Percentiles rank a stretch among this genome's conserved stretches.
phyloP scores from a whole-genome alignment of 2,113 vertebrate genomes.

The Phycodurus eques region DNA sequence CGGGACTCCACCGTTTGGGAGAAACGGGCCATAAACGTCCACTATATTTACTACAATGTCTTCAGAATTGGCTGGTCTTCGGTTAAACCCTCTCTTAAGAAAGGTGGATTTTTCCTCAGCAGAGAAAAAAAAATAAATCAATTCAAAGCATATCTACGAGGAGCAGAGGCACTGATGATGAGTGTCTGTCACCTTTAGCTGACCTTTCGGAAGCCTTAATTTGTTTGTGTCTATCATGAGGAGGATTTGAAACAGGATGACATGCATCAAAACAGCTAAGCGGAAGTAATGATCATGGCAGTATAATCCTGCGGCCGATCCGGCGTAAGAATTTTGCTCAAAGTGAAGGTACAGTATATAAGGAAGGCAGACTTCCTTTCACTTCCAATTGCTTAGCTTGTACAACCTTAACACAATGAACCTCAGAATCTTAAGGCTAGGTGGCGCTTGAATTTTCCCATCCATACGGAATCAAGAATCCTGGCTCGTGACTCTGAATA shows the following conservation, averaged over 20 bases:
- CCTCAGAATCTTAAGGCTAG: slow-evolving; percentile 26
- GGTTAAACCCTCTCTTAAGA: not conserved
- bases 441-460: slow-evolving; percentile 16
- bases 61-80: not conserved
- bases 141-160: slow-evolving; percentile 28
- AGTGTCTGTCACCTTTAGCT: slow-evolving; percentile 41
- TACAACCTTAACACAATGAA: slow-evolving; percentile 14
- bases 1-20: too few species aligned
- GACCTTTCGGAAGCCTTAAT: slow-evolving; percentile 58
- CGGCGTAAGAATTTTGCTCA: slow-evolving; percentile 2
- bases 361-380: slow-evolving; percentile 10
- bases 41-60: too few species aligned
- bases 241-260: slow-evolving; percentile 45
- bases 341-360: slow-evolving; percentile 15
- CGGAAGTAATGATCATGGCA: slow-evolving; percentile 35
- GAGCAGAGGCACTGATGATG: slow-evolving; percentile 32
- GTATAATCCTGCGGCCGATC: slow-evolving; percentile 38
- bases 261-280: slow-evolving; percentile 46
- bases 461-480: slow-evolving; percentile 66
- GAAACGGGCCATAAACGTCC: too few species aligned
- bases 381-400: slow-evolving; percentile 24
- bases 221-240: slow-evolving; percentile 44
- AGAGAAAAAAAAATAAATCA: slow-evolving; percentile 29
- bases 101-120: slow-evolving; percentile 19
- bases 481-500: slow-evolving; percentile 69